These are phyloP conservation scores for Dryomyza anilis DNA, from an alignment of 2,888 invertebrate species.

Conservation along the genomic window DNA sequence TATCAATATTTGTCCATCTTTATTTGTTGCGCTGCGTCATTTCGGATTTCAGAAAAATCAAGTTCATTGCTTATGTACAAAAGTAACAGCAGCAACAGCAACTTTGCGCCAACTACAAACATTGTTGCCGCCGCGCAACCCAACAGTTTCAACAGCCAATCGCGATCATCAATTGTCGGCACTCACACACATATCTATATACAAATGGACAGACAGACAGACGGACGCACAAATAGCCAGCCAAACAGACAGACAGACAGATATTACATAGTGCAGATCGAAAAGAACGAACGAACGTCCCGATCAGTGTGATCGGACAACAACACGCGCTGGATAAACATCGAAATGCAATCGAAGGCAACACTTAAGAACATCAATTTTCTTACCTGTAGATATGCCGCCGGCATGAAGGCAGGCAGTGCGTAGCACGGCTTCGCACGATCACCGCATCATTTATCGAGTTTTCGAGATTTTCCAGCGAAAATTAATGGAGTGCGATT, in stretches of 20 bases:
- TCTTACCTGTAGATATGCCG: conserved; percentile 21
- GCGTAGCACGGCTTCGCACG: not conserved
- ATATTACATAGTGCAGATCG: too few species aligned
- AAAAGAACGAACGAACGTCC: too few species aligned
- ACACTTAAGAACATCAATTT: conserved; percentile 30
- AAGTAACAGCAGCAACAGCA: not conserved
- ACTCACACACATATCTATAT: not conserved
- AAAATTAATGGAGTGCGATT: not conserved
- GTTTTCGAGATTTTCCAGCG: not conserved
- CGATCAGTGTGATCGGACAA: not conserved
- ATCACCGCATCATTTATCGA: not conserved
- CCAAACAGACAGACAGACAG: not conserved
- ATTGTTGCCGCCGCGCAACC: conserved; percentile 20
- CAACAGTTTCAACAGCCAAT: conserved; percentile 4
- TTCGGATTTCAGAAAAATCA: not conserved
- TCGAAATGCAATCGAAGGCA: conserved; percentile 23
- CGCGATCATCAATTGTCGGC: conserved; percentile 7
- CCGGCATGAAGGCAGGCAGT: not conserved
- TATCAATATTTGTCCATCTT: conserved; percentile 18
- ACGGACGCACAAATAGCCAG: not conserved
- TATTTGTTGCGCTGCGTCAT: conserved; percentile 9
- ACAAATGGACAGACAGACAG: not conserved
- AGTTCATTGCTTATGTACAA: conserved; percentile 5
- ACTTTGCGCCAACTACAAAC: conserved; percentile 13
- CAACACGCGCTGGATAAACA: conserved; percentile 25